phyloP scores from a whole-genome alignment of 2,113 vertebrate species.

The Podiceps cristatus region DNA sequence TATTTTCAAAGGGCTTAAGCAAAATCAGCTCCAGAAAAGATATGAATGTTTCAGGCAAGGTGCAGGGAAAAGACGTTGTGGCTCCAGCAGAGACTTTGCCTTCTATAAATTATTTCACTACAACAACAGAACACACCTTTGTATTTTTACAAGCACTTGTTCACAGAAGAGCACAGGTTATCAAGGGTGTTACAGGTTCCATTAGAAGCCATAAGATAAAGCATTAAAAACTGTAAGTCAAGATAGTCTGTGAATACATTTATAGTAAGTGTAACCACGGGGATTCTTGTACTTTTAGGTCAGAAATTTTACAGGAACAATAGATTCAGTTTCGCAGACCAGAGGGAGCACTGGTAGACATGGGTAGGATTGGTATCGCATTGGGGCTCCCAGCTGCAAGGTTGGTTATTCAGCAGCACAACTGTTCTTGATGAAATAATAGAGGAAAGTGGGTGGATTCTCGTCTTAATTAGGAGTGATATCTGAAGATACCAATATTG shows the following conservation, averaged over 20 bases:
- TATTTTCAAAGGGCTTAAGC: slow-evolving; percentile 74
- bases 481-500: neutral
- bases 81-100: neutral
- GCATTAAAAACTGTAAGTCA: neutral
- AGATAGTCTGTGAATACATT: neutral
- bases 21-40: slow-evolving; percentile 71
- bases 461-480: neutral
- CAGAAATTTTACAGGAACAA: neutral
- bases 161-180: neutral
- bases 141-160: neutral
- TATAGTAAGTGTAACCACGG: neutral
- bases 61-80: slow-evolving; percentile 42
- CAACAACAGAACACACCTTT: neutral
- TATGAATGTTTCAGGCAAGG: slow-evolving; percentile 58
- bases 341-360: neutral
- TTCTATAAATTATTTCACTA: slow-evolving; percentile 23
- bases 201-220: neutral
- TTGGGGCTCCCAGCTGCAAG: neutral
- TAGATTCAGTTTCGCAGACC: neutral
- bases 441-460: neutral
- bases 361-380: neutral
- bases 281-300: slow-evolving; percentile 19
- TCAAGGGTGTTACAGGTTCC: neutral
- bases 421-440: neutral
- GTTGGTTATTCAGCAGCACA: neutral